These are phyloP conservation scores for Rhynchotus rufescens DNA, from an alignment of 2,797 vertebrate species.

Conservation along the genomic window DNA sequence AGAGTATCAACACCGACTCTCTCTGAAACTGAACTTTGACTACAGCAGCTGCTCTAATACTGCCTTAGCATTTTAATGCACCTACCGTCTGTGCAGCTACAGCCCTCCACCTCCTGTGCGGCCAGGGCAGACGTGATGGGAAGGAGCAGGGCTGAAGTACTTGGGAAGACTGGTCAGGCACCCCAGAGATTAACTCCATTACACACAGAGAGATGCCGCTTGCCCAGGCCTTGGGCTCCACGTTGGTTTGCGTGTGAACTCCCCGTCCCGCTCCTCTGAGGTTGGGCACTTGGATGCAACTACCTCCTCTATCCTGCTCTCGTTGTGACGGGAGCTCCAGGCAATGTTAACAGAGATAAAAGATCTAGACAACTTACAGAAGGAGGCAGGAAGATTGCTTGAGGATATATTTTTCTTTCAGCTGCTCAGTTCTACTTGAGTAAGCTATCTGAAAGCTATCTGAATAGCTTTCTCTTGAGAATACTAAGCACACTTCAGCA, in stretches of 20 bases:
- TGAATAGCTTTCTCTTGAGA: slow-evolving; percentile 9
- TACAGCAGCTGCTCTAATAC: background rate
- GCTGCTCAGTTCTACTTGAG: background rate
- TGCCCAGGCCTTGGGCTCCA: background rate
- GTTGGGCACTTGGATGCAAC: slow-evolving; percentile 25
- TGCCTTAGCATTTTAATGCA: background rate
- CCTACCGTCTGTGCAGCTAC: background rate
- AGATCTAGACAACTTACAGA: slow-evolving; percentile 1
- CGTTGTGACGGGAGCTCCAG: slow-evolving; percentile 30
- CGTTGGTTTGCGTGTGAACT: background rate
- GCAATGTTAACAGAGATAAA: slow-evolving; percentile 26
- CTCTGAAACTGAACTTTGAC: background rate
- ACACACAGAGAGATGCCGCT: background rate
- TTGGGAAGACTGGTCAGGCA: background rate
- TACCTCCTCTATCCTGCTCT: background rate
- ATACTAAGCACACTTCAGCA: background rate
- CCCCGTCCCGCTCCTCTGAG: background rate
- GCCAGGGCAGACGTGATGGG: background rate
- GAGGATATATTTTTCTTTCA: slow-evolving; percentile 41
- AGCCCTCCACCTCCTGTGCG: background rate
- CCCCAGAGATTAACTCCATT: background rate
- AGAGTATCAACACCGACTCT: background rate
- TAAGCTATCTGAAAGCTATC: background rate
- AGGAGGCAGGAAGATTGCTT: slow-evolving; percentile 11
- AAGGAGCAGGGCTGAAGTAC: background rate